A percentile compares a stretch with the other conserved stretches of the same genome.
These are phyloP conservation scores for Alligator sinensis DNA, from an alignment of 2,113 vertebrate species.

Conservation along the genomic window DNA sequence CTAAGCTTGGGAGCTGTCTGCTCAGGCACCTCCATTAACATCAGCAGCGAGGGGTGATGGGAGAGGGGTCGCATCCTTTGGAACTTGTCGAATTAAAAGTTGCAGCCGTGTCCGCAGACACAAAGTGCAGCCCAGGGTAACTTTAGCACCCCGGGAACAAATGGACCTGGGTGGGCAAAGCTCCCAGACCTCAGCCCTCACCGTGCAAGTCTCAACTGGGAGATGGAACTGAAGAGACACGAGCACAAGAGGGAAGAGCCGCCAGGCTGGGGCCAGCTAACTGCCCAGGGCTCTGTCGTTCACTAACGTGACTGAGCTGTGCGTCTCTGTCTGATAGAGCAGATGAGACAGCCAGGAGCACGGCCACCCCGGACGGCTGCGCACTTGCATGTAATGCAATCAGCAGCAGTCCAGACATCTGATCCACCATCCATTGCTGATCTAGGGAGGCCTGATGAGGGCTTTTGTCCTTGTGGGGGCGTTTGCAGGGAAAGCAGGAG, in stretches of 20 bases:
- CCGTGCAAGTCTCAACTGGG: fast-evolving
- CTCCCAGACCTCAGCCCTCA: neutral
- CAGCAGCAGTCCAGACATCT: fast-evolving
- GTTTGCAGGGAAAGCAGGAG: neutral
- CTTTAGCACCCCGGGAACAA: neutral
- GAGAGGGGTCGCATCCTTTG: neutral
- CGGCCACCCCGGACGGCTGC: neutral
- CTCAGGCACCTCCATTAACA: neutral
- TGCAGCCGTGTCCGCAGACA: neutral
- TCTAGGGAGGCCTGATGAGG: fast-evolving
- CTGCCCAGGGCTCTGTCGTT: neutral
- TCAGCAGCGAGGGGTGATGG: neutral
- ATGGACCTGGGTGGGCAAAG: neutral
- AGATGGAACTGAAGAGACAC: neutral
- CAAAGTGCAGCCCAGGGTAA: neutral
- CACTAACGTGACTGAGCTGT: fast-evolving
- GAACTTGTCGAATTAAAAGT: neutral
- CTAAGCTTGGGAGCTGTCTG: neutral
- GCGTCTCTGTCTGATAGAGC: neutral
- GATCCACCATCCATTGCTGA: neutral
- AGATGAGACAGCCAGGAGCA: neutral
- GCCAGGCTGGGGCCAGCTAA: neutral
- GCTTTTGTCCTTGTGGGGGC: neutral
- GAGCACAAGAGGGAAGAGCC: neutral
- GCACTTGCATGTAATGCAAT: neutral